Evolutionary conservation across 2,888 invertebrate species (phyloP), one percentile per base, ranked within the genome.

Genomic region (Keiferia lycopersicella): DNA sequence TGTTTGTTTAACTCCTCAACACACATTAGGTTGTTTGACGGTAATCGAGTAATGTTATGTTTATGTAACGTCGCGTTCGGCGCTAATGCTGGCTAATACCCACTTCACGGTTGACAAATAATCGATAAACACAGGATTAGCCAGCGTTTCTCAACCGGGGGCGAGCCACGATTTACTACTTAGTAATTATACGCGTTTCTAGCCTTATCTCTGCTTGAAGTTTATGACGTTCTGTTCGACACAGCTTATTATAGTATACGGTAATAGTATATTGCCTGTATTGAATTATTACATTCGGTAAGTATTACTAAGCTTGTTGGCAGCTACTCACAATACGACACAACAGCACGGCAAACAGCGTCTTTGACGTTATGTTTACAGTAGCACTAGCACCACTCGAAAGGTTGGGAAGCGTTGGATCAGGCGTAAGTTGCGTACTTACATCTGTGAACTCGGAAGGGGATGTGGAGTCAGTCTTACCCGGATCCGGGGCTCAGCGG

Each of bases 21-120:
- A 84, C 87, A 87, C 78, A 85, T 87, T 82, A 84, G 83, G 81
- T 78, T 81, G 80, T 79, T 81, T 75, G 78, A 78, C 81, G 81
- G 83, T 86, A 86, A 83, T 84, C 78, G 80, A 79, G 77, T 84
- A 82, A 82, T 80, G 78, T 80, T 81, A 82, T 84, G 84, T 87
- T 86, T 84, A 79, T 80, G 79, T 80, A 81, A 79, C 79, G 78
- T 79, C 78, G 76, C 74, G 75, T 81, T 77, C 69, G 77, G 76
- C 71, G 78, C 77, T 82, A 81, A 82, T 77, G 76, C 77, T 74
- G 72, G 73, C 76, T 77, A 78, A 78, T 76, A 76, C 69, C 67
- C 69, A 73, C 73, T 82, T 83, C 78, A 83, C 76, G 79, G 73
- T 77, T 71, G 71, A 76, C 81, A 79, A 79, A 66, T 59, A 69